Conservation (phyloP, 2,797 vertebrate genomes). For the Typhlichthys eigenmanni region DNA sequence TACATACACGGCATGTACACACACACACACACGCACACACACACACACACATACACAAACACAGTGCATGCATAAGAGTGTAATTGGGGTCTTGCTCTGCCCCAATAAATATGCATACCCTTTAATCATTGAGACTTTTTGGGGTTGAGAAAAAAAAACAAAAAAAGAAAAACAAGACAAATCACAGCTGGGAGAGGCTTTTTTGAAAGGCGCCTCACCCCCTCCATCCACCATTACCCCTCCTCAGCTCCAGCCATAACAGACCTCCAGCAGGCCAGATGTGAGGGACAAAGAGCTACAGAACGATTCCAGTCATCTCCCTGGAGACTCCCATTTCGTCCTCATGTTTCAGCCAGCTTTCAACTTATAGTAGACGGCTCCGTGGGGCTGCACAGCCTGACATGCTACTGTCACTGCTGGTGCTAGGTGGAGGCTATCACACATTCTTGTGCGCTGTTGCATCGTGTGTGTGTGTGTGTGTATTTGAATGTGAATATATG, state of each 20-base stretch:
- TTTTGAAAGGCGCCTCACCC: constrained; percentile 20
- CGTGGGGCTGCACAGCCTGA: constrained; percentile 29
- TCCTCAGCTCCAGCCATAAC: constrained; percentile 36
- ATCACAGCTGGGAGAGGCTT: constrained; percentile 29
- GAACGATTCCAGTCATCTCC: constrained; percentile 62
- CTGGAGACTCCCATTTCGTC: constrained; percentile 44
- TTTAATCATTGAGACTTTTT: constrained; percentile 28
- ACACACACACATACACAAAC: too few relatives aligned
- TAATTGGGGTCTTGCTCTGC: too few relatives aligned
- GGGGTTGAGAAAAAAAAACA: not conserved
- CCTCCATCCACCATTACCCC: constrained; percentile 11
- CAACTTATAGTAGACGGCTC: constrained; percentile 39
- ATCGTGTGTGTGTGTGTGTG: constrained; percentile 14
- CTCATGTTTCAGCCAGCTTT: constrained; percentile 49
- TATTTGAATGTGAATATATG: constrained; percentile 13
- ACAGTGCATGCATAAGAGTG: too few relatives aligned
- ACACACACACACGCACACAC: too few relatives aligned
- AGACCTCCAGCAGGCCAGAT: constrained; percentile 51
- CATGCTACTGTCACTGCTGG: constrained; percentile 43
- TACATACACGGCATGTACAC: too few relatives aligned
- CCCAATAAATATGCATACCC: not conserved
- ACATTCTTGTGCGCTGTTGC: not conserved
- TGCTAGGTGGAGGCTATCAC: constrained; percentile 14
- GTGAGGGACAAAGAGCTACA: constrained; percentile 57
- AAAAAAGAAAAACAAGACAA: constrained; percentile 19